These are phyloP conservation scores for Stenurella melanura DNA, from an alignment of 2,888 invertebrate species.

Conservation along the genomic window DNA sequence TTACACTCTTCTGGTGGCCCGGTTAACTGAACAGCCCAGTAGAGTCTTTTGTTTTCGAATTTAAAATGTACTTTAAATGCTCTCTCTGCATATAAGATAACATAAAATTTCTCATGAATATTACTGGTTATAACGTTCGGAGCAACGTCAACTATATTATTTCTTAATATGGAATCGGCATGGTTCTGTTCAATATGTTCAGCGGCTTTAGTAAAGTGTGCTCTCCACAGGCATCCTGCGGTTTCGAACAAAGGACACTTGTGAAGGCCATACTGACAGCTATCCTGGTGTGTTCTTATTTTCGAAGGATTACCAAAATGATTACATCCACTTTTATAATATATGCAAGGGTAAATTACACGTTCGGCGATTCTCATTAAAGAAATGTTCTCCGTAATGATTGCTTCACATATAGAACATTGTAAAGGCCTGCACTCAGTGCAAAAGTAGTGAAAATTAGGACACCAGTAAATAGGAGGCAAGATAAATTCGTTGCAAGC, in stretches of 20 bases:
- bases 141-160: slow-evolving; percentile 7
- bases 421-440: slow-evolving; percentile 48
- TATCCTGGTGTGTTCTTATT: slow-evolving; percentile 56
- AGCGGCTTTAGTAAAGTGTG: slow-evolving; percentile 31
- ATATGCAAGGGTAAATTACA: slow-evolving; percentile 66
- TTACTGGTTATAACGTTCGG: slow-evolving; percentile 24
- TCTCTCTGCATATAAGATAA: slow-evolving; percentile 57
- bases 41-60: slow-evolving; percentile 57
- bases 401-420: slow-evolving; percentile 65
- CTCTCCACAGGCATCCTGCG: slow-evolving; percentile 37
- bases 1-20: slow-evolving; percentile 59
- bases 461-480: slow-evolving; percentile 67
- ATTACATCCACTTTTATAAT: slow-evolving; percentile 60
- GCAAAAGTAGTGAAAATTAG: slow-evolving; percentile 68
- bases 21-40: slow-evolving; percentile 65
- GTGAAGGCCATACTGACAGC: slow-evolving; percentile 55
- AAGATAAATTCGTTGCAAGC: slow-evolving; percentile 67
- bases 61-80: slow-evolving; percentile 63
- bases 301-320: slow-evolving; percentile 53
- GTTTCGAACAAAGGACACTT: slow-evolving; percentile 57
- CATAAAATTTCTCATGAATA: slow-evolving; percentile 47
- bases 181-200: slow-evolving; percentile 59
- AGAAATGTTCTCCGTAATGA: slow-evolving; percentile 64
- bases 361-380: slow-evolving; percentile 63
- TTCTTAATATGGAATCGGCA: slow-evolving; percentile 59